These are phyloP conservation scores for Ranitomeya imitator DNA, from an alignment of 2,113 vertebrate species.

Conservation along the genomic window DNA sequence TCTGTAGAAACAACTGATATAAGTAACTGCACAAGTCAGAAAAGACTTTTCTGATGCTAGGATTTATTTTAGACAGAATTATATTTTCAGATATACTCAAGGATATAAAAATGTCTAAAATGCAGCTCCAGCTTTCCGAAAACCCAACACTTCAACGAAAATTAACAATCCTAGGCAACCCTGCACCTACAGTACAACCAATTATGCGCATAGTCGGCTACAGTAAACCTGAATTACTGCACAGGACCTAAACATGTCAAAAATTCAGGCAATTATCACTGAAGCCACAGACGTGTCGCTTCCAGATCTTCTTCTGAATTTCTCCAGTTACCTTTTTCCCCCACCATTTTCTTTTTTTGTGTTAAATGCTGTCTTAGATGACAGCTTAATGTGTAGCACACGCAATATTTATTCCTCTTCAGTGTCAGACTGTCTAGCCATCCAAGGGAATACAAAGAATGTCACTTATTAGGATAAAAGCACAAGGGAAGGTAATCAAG, in stretches of 20 bases:
- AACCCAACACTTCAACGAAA: not conserved
- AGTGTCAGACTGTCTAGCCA: constrained; percentile 99
- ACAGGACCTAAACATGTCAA: constrained; percentile 79
- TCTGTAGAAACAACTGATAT: too few relatives aligned
- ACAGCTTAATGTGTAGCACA: constrained; percentile 99
- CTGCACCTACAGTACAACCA: constrained; percentile 60
- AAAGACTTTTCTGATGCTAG: not conserved
- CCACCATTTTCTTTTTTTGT: constrained; percentile 62
- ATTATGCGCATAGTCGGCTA: constrained; percentile 83
- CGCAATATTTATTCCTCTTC: constrained; percentile 99
- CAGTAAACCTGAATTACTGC: constrained; percentile 77
- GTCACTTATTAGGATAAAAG: constrained; percentile 99
- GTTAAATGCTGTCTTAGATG: constrained; percentile 90
- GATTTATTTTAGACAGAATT: not conserved
- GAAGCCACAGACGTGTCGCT: constrained; percentile 91
- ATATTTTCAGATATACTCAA: not conserved
- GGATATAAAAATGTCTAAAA: not conserved
- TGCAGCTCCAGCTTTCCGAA: not conserved
- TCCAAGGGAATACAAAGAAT: constrained; percentile 98
- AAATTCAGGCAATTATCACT: constrained; percentile 97
- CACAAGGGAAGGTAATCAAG: constrained; percentile 99
- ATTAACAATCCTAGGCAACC: not conserved
- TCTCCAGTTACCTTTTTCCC: constrained; percentile 77
- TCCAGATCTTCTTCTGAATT: constrained; percentile 90
- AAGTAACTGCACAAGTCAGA: too few relatives aligned